Evolutionary conservation across 2,113 vertebrate genomes (phyloP), one percentile per base, ranked within the genome.

Genomic region (Pao palembangensis): DNA sequence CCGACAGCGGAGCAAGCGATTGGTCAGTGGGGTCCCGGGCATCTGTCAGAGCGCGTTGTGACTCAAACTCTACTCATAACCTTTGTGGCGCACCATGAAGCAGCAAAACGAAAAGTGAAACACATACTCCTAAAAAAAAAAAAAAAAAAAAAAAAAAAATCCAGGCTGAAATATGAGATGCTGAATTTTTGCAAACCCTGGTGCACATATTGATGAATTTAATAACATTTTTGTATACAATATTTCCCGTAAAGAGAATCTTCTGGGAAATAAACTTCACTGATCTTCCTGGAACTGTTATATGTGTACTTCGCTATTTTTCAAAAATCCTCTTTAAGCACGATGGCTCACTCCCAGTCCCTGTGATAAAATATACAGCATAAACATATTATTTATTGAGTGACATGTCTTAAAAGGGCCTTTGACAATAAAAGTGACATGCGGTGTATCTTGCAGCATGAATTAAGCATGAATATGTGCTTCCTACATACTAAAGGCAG

Each of bases 311-410:
- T 12, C 10, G 1, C 10, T 11, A 11, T 6, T 28, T 28, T 28
- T 11, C 34, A 38, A 38, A 38, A 8, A 38, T 38, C 34, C 34
- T 38, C 8, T 3, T 38, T 8, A 38, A 38, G 34, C 34, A 12
- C 2, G 34, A 38, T 5, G 19, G 28, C 20, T 60, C 47, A 17
- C 49, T 58, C 66, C 17, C 38, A 0, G 1, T 17, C 25, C 25
- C 25, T 51, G 20, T 38, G 19, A 69, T 51, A 16, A 54, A 21
- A 64, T 19, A 65, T n/a, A 59, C 49, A 51, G 10, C 20, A 21
- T 47, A 55, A 10, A 52, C 42, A 52, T 75, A 55, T 76, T 60
- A 82, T 67, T 80, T 75, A 78, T 85, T 83, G 57, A 85, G 62
- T 38, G 31, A 31, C 18, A 66, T 38, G 34, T 63, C 60, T 51